Conservation (phyloP, 2,888 invertebrate species). For the Cantharis nigra region DNA sequence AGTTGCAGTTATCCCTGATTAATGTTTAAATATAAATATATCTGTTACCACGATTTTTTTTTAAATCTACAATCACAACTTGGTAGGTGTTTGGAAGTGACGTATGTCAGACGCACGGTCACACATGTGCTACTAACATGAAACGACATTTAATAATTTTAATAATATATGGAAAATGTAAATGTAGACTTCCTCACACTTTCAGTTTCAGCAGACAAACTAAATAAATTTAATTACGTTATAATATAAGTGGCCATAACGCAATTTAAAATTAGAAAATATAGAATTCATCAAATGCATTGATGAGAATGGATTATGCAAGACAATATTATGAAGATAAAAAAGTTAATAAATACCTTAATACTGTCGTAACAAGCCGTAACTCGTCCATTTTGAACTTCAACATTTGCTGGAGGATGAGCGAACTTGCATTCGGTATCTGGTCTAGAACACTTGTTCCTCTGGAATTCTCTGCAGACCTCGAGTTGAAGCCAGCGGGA, state of each 20-base stretch:
- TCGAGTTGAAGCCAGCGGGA: slow-evolving; percentile 99
- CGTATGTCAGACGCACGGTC: background rate
- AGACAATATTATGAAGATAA: no score
- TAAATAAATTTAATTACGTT: background rate
- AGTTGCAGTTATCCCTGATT: background rate
- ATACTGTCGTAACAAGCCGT: slow-evolving; percentile 99
- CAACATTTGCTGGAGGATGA: slow-evolving; percentile 98
- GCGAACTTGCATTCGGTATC: slow-evolving; percentile 99
- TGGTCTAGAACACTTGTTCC: slow-evolving; percentile 98
- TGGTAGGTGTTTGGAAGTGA: background rate
- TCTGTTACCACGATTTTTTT: background rate
- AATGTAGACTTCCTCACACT: background rate
- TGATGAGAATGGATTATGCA: no score
- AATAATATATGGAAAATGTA: background rate
- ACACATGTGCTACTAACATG: background rate
- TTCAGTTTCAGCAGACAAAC: background rate
- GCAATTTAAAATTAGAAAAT: background rate
- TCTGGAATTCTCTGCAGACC: slow-evolving; percentile 98
- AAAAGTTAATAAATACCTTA: slow-evolving; percentile 74
- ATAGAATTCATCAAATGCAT: no score
- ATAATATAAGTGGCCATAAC: background rate
- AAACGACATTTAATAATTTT: background rate
- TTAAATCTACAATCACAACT: background rate
- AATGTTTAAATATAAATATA: background rate
- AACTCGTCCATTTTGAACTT: slow-evolving; percentile 99